Evolutionary conservation across 1,140 invertebrate species (phyloP).

Genomic region (Hydropsyche tenuis): DNA sequence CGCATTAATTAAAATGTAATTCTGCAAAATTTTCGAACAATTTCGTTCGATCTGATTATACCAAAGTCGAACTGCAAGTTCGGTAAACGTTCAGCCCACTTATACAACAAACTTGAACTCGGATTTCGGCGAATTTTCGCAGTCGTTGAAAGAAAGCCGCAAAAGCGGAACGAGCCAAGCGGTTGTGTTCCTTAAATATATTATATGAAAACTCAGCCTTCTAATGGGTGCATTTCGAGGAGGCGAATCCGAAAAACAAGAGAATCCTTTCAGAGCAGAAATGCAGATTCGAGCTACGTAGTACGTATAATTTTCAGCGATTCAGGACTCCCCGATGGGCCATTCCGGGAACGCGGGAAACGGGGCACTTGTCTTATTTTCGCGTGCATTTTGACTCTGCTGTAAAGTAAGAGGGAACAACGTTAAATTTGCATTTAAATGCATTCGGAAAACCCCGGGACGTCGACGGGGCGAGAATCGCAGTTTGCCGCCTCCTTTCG

Average conservation of each 20-base stretch:
- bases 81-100: neutral
- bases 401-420: neutral
- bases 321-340: conserved; percentile 7
- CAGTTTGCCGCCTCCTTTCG: no score
- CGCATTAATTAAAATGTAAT: no score
- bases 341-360: neutral
- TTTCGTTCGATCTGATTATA: neutral
- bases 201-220: neutral
- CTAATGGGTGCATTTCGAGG: conserved; percentile 2
- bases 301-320: conserved; percentile 1
- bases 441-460: neutral
- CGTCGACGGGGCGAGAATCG: no score
- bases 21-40: no score
- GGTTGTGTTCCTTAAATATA: no score
- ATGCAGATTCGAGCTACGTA: neutral
- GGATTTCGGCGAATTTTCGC: neutral
- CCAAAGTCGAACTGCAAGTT: neutral
- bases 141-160: neutral
- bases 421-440: conserved; percentile 25
- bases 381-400: conserved; percentile 3
- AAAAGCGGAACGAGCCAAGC: neutral
- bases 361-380: conserved; percentile 21
- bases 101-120: neutral
- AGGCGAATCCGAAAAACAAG: conserved; percentile 13
- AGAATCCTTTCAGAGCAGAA: conserved; percentile 12